Conservation (phyloP, 2,797 vertebrate species). For the Scyliorhinus canicula region DNA sequence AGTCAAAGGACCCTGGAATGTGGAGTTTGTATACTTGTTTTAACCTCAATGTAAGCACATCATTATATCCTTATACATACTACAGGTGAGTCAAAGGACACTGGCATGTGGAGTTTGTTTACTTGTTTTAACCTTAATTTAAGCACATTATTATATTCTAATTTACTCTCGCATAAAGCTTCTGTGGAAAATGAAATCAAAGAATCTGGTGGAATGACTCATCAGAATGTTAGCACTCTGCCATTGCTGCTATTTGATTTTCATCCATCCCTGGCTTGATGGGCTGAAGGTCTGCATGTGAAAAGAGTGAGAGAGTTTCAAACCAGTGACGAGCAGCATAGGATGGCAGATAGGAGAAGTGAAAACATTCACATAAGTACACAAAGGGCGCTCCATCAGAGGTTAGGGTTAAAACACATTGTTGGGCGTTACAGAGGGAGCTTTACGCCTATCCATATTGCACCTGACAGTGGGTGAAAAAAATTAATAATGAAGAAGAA, state of each 20-base stretch:
- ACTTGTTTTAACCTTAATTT: neutral
- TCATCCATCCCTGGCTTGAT: neutral
- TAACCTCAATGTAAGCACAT: neutral
- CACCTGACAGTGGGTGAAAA: neutral
- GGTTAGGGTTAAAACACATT: neutral
- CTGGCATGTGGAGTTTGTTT: neutral
- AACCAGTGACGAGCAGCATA: neutral
- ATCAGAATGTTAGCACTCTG: neutral
- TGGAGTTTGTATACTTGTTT: neutral
- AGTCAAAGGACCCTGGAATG: constrained; percentile 41
- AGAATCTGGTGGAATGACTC: neutral
- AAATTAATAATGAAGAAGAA: neutral
- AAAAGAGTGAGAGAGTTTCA: neutral
- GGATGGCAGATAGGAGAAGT: neutral
- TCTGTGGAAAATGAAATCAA: neutral
- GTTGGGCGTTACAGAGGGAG: neutral
- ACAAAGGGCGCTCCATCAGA: neutral
- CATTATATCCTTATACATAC: constrained; percentile 63
- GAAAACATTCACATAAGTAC: neutral
- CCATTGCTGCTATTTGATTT: neutral
- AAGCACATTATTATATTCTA: neutral
- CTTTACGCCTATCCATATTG: neutral
- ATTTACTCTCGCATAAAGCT: neutral
- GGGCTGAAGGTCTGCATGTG: neutral
- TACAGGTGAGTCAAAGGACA: constrained; percentile 74